Base-by-base conservation (phyloP, 2,113 vertebrate species). In the Burhinus oedicnemus region DNA sequence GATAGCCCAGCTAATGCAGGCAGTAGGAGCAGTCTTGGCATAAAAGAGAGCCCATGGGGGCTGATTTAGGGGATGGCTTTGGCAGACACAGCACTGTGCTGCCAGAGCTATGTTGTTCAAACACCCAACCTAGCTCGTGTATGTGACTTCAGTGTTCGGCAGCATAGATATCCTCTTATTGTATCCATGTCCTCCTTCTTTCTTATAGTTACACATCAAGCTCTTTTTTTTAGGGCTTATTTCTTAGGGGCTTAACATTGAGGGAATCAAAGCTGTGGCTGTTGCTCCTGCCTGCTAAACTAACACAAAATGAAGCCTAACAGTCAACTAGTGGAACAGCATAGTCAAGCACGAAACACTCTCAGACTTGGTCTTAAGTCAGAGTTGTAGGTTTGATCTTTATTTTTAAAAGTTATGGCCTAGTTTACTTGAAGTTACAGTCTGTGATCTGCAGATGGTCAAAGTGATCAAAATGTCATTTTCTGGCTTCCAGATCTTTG, bases 371-470 rank as follows among this genome's bases (percentile, higher is more conserved):
- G 27, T 82, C 77, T 89, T 66, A 72, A 87, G 66, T 58, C 61
- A 72, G 44, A 58, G 38, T 60, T 77, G 18, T 17, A 91, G 22
- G 21, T 66, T 77, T 77, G 8, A 42, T 68, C 51, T 79, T 90
- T 68, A 58, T 54, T 90, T 94, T 88, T 61, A 74, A 95, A 87
- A 90, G 16, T 21, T 74, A 12, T 40, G 25, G 14, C 45, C 69
- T 83, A 69, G 25, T 90, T 94, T 94, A 77, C 54, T 64, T 38
- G 18, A 62, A 83, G 75, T 27, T 89, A 25, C 3, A 5, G 40
- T 45, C 74, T 88, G 62, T 94, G n/a, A 83, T 55, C 38, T 89
- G 20, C 87, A 95, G 54, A 57, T 77, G 40, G 74, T 74, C 87
- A 79, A 92, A 82, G n/a, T 45, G 68, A 89, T 81, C 42, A 75